These are phyloP conservation scores for Melinaea menophilus DNA, from an alignment of 2,888 invertebrate genomes.

Conservation along the genomic window DNA sequence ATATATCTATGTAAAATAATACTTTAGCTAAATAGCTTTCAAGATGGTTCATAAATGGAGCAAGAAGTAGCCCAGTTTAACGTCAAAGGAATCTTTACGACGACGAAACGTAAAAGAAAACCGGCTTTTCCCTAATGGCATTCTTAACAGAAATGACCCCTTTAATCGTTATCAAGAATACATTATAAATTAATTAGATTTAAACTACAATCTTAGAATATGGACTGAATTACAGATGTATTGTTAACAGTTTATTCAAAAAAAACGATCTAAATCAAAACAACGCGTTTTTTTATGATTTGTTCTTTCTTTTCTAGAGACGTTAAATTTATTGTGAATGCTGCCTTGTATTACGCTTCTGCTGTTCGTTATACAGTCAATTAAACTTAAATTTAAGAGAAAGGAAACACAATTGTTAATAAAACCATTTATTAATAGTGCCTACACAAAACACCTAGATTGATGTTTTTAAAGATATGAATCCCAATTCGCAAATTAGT, in stretches of 20 bases:
- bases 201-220: background rate
- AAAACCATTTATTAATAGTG: no score
- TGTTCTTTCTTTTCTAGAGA: constrained; percentile 53
- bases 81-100: no score
- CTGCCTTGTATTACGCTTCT: constrained; percentile 47
- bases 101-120: no score
- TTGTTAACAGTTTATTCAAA: background rate
- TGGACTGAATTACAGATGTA: no score
- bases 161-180: constrained; percentile 7
- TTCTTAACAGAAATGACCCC: no score
- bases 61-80: no score
- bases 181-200: background rate
- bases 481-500: constrained; percentile 36
- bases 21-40: background rate
- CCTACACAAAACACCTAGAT: constrained; percentile 41
- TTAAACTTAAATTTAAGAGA: constrained; percentile 50
- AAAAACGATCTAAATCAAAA: constrained; percentile 33
- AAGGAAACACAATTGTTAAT: constrained; percentile 47
- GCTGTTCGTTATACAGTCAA: constrained; percentile 60
- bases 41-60: constrained; percentile 3
- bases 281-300: constrained; percentile 58
- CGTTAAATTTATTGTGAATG: constrained; percentile 59
- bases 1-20: background rate
- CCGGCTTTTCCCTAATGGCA: no score
- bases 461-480: constrained; percentile 35